Conservation (phyloP, 2,888 invertebrate species). For the Epirrita christyi region DNA sequence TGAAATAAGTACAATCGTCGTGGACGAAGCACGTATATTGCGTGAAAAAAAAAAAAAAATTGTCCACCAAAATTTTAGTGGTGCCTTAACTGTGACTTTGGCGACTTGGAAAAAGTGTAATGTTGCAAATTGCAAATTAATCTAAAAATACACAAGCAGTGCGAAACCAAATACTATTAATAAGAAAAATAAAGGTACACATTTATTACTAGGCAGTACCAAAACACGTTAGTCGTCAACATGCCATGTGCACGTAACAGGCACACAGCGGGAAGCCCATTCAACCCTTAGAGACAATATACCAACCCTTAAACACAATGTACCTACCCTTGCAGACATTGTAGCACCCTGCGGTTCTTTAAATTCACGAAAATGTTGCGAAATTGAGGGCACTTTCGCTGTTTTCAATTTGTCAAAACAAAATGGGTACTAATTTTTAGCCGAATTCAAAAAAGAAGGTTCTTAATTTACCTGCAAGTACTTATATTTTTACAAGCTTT, state of each 20-base stretch:
- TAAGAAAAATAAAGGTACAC: not conserved
- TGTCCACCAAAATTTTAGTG: no score
- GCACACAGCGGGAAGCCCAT: slow-evolving; percentile 52
- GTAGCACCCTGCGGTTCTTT: slow-evolving; percentile 66
- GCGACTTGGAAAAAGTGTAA: no score
- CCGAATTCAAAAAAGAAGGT: no score
- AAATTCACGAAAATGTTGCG: slow-evolving; percentile 57
- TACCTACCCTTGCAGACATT: slow-evolving; percentile 44
- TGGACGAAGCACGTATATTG: no score
- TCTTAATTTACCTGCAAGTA: no score
- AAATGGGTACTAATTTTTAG: slow-evolving; percentile 6
- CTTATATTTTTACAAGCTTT: not conserved
- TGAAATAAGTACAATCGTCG: no score
- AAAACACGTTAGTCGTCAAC: slow-evolving; percentile 23
- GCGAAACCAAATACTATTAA: no score
- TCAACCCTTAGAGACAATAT: slow-evolving; percentile 43
- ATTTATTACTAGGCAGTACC: slow-evolving; percentile 6
- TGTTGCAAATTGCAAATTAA: no score
- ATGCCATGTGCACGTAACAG: slow-evolving; percentile 65
- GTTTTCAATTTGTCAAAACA: slow-evolving; percentile 27
- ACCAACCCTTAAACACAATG: slow-evolving; percentile 27
- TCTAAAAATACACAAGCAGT: no score
- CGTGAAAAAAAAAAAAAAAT: no score
- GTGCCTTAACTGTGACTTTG: no score
- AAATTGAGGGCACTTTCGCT: slow-evolving; percentile 46